Evolutionary conservation across 2,888 invertebrate genomes (phyloP).

Genomic region (Orthosia incerta): DNA sequence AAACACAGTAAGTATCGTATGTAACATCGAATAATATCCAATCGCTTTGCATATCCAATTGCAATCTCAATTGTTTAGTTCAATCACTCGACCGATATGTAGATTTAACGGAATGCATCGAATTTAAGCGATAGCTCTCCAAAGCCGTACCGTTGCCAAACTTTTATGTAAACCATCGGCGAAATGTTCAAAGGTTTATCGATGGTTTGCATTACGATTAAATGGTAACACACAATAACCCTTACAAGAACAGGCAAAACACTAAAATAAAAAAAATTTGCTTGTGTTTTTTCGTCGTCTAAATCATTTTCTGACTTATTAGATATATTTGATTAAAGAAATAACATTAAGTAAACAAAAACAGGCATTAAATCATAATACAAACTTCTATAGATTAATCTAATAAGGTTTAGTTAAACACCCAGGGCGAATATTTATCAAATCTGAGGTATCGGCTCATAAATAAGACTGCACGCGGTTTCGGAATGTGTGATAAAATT

Average conservation of each 20-base stretch:
- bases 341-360: constrained; percentile 45
- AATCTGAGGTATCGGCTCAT: constrained; percentile 79
- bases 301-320: constrained; percentile 13
- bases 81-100: constrained; percentile 76
- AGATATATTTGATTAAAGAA: constrained; percentile 24
- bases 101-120: constrained; percentile 72
- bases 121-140: constrained; percentile 64
- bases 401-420: constrained; percentile 74
- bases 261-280: neutral
- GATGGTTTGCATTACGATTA: constrained; percentile 33
- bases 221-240: constrained; percentile 9
- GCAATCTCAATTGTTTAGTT: constrained; percentile 84
- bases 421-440: constrained; percentile 79
- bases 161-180: constrained; percentile 51
- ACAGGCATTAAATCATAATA: constrained; percentile 52
- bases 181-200: constrained; percentile 48
- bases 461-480: constrained; percentile 84
- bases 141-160: constrained; percentile 45
- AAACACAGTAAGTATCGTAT: constrained; percentile 73
- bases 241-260: neutral
- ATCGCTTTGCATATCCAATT: constrained; percentile 79
- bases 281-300: neutral
- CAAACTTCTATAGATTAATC: constrained; percentile 70
- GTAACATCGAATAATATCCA: constrained; percentile 75
- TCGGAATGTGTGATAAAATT: constrained; percentile 81